phyloP scores from a whole-genome alignment of 2,797 vertebrate species.

The Protonibea diacanthus region DNA sequence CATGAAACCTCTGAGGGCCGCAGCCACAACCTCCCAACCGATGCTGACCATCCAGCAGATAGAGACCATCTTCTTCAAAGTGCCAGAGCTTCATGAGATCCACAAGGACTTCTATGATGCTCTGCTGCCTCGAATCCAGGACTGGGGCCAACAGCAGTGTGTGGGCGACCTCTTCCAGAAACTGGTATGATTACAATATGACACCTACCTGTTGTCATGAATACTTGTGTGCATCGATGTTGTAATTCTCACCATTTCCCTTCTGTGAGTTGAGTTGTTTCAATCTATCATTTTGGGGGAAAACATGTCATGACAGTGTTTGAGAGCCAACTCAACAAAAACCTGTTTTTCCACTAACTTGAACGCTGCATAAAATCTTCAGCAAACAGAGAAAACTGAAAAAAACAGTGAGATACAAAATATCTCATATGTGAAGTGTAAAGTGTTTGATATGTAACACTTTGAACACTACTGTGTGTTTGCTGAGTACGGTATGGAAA shows the following conservation, averaged over 20 bases:
- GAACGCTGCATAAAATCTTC: not conserved
- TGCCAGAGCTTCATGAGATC: conserved; percentile 98
- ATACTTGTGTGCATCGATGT: not conserved
- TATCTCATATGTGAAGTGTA: conserved; percentile 10
- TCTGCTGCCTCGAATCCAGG: conserved; percentile 92
- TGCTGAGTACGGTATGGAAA: not conserved
- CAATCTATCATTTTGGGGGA: not conserved
- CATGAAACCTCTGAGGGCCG: conserved; percentile 97
- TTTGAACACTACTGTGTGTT: not conserved
- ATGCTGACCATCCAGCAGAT: conserved; percentile 95
- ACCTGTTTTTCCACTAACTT: conserved; percentile 35
- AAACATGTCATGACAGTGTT: conserved; percentile 19
- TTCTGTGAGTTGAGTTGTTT: not conserved
- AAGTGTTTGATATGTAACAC: not conserved
- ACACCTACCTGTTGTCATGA: not conserved
- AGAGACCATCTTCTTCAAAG: conserved; percentile 99
- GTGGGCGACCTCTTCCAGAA: conserved; percentile 99
- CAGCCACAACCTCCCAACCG: conserved; percentile 97
- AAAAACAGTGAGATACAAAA: not conserved
- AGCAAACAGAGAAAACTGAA: not conserved
- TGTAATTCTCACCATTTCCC: no score
- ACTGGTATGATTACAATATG: conserved; percentile 84
- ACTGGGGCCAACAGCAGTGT: conserved; percentile 94
- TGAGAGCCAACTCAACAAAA: conserved; percentile 8
- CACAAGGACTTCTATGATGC: conserved; percentile 98